These are phyloP conservation scores for Bradynema listronoti DNA, from an alignment of 1,140 invertebrate genomes.

Conservation along the genomic window DNA sequence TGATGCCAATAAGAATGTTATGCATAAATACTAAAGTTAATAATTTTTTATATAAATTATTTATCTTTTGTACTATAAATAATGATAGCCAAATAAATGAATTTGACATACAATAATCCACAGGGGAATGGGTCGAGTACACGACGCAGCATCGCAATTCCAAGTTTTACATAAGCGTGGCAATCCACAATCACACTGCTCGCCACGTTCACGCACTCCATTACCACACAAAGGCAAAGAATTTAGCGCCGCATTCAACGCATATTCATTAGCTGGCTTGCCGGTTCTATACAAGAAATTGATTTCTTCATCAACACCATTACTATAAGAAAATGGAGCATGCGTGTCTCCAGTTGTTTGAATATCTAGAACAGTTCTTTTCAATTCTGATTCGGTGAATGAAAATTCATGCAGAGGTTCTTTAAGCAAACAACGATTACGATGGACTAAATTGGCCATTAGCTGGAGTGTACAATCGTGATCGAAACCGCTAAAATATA, in stretches of 20 bases:
- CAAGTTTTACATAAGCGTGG: slow-evolving; percentile 18
- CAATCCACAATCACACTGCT: slow-evolving; percentile 38
- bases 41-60: too few species aligned
- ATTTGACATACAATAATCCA: slow-evolving; percentile 35
- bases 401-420: slow-evolving; percentile 22
- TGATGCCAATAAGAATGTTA: too few species aligned
- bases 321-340: too few species aligned
- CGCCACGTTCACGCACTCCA: slow-evolving; percentile 25
- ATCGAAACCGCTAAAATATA: slow-evolving; percentile 28
- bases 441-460: slow-evolving; percentile 30
- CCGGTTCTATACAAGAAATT: not conserved
- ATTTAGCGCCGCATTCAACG: not conserved
- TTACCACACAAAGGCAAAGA: slow-evolving; percentile 29
- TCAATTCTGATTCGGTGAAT: slow-evolving; percentile 16
- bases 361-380: too few species aligned
- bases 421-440: slow-evolving; percentile 24
- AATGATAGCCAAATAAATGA: too few species aligned
- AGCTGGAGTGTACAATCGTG: slow-evolving; percentile 38
- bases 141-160: slow-evolving; percentile 35
- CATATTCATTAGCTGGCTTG: slow-evolving; percentile 5
- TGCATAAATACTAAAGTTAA: too few species aligned
- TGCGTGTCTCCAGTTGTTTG: too few species aligned
- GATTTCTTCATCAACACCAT: slow-evolving; percentile 7
- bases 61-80: too few species aligned
- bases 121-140: slow-evolving; percentile 13